Evolutionary conservation across 2,888 invertebrate species (phyloP), one percentile per base, ranked within the genome.

Genomic region (Epistrophella euchroma): DNA sequence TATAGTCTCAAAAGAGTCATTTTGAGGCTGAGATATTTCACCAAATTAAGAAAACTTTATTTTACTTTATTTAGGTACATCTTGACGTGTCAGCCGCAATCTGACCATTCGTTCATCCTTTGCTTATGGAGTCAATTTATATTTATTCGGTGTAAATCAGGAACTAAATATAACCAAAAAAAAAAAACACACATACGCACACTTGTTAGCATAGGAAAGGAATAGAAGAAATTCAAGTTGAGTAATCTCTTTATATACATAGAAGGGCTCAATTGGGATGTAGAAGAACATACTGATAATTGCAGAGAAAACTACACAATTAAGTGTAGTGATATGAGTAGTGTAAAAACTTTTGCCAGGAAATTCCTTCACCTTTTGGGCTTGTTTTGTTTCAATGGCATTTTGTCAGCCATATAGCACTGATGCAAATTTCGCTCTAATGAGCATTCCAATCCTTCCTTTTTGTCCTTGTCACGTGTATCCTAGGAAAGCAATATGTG

Each of bases 1-100:
- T 62, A 80, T 68, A 78, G 56, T 62, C 85, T 68, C 80, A 76
- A 81, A 73, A 76, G 81, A 85, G 68, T 77, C 76, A 76, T 81
- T 80, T 76, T 55, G 22, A 68, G 76, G 76, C 28, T 35, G 62
- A 22, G 76, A 70, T 72, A 76, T 47, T 81, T 81, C 76, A 40
- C 19, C 52, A 76, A 76, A 81, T 72, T 70, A 76, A 72, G 72
- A 50, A 76, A 72, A 76, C 64, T 70, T 56, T 55, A 81, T 85
- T 71, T 66, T 43, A 71, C 37, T 50, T 66, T 25, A 64, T 64
- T 64, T 32, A 56, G 40, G 2, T 28, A 28, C 28, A 28, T 28
- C 28, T 28, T 28, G 28, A 28, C 28, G 4, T 6, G 28, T 45
- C 64, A n/a, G 35, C 32, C 40, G 19, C 25, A 45, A 55, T 58